A percentile compares a stretch with the other conserved stretches of the same genome.
Conservation (phyloP, 1,140 invertebrate species). For the Bombus cullumanus region DNA sequence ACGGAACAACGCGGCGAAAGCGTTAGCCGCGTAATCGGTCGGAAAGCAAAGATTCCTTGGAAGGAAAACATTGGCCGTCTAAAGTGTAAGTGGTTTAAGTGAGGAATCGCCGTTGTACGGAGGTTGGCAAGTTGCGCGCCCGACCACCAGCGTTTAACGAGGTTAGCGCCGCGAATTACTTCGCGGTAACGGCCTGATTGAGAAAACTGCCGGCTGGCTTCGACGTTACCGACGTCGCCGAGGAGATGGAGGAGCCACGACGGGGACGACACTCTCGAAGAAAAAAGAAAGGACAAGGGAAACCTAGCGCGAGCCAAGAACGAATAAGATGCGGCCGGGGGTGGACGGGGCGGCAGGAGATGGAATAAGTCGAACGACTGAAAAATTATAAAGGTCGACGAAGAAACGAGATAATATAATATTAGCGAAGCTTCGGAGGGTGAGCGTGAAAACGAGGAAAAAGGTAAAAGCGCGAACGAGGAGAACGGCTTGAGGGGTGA, state of each 20-base stretch:
- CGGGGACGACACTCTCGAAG: neutral
- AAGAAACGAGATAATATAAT: constrained; percentile 82
- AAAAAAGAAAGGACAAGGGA: constrained; percentile 5
- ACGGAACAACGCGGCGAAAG: neutral
- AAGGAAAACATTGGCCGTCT: neutral
- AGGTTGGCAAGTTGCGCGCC: constrained; percentile 24
- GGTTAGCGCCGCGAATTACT: constrained; percentile 79
- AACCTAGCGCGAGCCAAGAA: neutral
- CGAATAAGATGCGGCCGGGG: neutral
- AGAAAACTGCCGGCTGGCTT: constrained; percentile 71
- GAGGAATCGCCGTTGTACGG: constrained; percentile 29
- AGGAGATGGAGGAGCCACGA: constrained; percentile 10
- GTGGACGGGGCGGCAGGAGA: neutral
- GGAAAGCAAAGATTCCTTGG: no score
- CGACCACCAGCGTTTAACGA: constrained; percentile 70
- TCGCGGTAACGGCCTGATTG: constrained; percentile 79
- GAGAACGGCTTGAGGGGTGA: constrained; percentile 32
- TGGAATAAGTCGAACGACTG: constrained; percentile 40
- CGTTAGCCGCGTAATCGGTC: neutral
- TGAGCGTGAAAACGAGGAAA: neutral
- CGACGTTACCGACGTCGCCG: no score
- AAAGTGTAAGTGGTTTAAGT: constrained; percentile 45
- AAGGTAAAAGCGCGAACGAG: constrained; percentile 36
- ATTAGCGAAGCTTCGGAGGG: constrained; percentile 67
- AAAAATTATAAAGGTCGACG: constrained; percentile 79